Evolutionary conservation across 1,140 invertebrate genomes (phyloP), one percentile per base, ranked within the genome.

Genomic region (Trialeurodes vaporariorum): DNA sequence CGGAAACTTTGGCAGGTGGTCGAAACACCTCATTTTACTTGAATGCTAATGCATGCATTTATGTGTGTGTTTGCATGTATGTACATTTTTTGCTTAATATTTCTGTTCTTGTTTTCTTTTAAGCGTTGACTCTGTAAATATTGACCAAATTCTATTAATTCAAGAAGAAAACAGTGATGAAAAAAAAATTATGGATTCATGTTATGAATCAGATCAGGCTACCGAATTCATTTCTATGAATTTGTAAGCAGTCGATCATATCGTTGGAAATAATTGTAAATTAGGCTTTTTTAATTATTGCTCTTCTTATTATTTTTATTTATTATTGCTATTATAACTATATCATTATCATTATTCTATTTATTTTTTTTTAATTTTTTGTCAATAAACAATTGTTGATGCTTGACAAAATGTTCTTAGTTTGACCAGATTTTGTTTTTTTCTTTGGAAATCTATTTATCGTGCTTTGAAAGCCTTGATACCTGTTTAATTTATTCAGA

Each of bases 271-370:
- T 49, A 49, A 49, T 9, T 49, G 34, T 49, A 49, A 5, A 49
- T 49, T 49, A 49, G 34, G 34, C 34, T 49, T 49, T 49, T 49
- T 49, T 49, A 49, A 49, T 49, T 49, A 49, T 49, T 49, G 34
- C 34, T 49, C 5, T 49, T 49, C 5, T 49, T 17, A 49, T 49
- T 49, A 5, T 49, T 49, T 9, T 49, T 49, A 9, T 49, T 49
- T 9, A 9, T 49, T 49, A 49, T 49, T 49, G 17, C 17, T 49
- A 49, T 17, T 49, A 5, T 49, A 49, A n/a, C n/a, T n/a, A n/a
- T n/a, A n/a, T n/a, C n/a, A n/a, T n/a, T n/a, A n/a, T n/a, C n/a
- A n/a, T n/a, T n/a, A n/a, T n/a, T n/a, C n/a, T 49, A 9, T 9
- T 49, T 49, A 49, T 49, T 49, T 9, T 49, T 49, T 49, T 49